phyloP scores from a whole-genome alignment of 2,113 vertebrate species.

The Bubo scandiacus region DNA sequence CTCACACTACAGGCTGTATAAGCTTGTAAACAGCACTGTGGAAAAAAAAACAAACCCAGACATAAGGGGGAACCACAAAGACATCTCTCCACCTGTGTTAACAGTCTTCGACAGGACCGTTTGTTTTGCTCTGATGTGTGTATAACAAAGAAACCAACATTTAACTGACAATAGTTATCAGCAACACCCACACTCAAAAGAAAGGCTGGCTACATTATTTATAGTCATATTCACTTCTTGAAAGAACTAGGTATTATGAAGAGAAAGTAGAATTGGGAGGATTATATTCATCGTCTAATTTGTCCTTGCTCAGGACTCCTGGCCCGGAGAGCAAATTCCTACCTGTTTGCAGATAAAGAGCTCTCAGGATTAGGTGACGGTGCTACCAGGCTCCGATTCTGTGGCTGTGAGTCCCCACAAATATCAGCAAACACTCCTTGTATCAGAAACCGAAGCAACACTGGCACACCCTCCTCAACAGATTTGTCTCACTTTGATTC shows the following conservation, averaged over 20 bases:
- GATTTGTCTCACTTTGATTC: not conserved
- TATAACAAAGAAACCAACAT: not conserved
- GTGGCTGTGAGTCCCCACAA: not conserved
- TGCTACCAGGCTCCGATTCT: not conserved
- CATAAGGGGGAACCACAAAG: not conserved
- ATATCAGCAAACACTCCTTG: not conserved
- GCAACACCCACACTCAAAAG: not conserved
- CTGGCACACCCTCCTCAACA: not conserved
- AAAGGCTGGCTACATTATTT: not conserved
- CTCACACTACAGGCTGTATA: not conserved
- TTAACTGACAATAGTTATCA: not conserved
- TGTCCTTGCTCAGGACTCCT: not conserved
- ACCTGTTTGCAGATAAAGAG: not conserved
- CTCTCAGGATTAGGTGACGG: not conserved
- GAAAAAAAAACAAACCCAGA: not conserved
- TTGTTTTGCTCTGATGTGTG: not conserved
- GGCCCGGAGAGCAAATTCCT: not conserved
- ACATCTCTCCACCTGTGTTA: not conserved
- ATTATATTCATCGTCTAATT: fast-evolving
- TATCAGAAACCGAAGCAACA: not conserved
- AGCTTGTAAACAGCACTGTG: not conserved
- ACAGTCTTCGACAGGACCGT: not conserved
- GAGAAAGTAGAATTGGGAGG: not conserved
- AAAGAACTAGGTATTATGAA: fast-evolving
- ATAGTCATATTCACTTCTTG: too few species aligned